Conservation (phyloP, 2,888 invertebrate species). For the Coleophora flavipennella region DNA sequence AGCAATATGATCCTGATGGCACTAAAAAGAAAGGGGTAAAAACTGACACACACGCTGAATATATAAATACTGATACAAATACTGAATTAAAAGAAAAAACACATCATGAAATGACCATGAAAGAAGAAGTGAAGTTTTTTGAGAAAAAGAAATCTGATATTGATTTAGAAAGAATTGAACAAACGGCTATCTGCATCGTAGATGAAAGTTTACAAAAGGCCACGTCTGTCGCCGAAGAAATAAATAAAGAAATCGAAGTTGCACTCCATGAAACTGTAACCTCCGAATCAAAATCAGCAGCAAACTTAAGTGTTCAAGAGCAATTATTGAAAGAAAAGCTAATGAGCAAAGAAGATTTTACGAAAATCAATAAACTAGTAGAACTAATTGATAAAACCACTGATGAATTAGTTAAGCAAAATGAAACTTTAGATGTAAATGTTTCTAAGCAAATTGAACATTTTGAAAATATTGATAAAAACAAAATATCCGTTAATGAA, state of each 20-base stretch:
- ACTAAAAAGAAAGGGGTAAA: slow-evolving; percentile 17
- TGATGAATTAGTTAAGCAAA: slow-evolving; percentile 16
- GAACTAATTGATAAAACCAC: slow-evolving; percentile 18
- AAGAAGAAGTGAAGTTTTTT: slow-evolving; percentile 11
- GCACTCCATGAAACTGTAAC: slow-evolving; percentile 22
- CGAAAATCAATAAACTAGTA: slow-evolving; percentile 14
- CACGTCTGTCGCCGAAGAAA: slow-evolving; percentile 41
- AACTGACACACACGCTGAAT: slow-evolving; percentile 7
- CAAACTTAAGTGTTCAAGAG: neutral
- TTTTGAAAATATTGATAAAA: slow-evolving; percentile 14
- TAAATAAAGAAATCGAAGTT: slow-evolving; percentile 41
- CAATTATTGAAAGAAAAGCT: slow-evolving; percentile 2
- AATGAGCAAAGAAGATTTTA: neutral
- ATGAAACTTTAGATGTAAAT: slow-evolving; percentile 15
- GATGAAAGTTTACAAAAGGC: slow-evolving; percentile 51
- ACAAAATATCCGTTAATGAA: slow-evolving; percentile 20
- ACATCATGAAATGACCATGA: slow-evolving; percentile 2
- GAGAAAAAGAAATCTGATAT: slow-evolving; percentile 19
- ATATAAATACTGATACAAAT: slow-evolving; percentile 9
- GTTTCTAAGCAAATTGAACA: slow-evolving; percentile 19
- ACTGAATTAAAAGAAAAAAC: slow-evolving; percentile 11
- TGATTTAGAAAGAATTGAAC: slow-evolving; percentile 41
- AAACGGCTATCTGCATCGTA: slow-evolving; percentile 40
- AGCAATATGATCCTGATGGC: slow-evolving; percentile 49
- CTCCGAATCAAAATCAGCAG: slow-evolving; percentile 4